A percentile compares a stretch with the other conserved stretches of the same genome.
Conservation (phyloP, 2,797 vertebrate genomes). For the Australoheros facetus region DNA sequence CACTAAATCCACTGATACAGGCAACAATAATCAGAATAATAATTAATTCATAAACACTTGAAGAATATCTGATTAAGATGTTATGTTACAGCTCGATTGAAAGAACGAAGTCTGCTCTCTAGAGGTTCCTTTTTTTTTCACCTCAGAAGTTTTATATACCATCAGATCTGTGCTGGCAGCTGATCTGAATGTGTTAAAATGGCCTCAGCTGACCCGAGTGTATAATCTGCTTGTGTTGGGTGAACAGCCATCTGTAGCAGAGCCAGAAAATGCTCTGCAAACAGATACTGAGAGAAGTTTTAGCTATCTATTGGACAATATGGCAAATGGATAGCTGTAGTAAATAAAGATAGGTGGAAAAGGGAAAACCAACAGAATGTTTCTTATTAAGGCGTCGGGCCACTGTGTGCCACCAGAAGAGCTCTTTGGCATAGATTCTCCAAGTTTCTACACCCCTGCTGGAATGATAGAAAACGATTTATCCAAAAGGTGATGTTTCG, state of each 20-base stretch:
- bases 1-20: conserved; percentile 31
- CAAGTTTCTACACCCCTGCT: background rate
- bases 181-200: background rate
- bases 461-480: background rate
- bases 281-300: background rate
- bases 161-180: background rate
- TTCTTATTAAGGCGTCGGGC: background rate
- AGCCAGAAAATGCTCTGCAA: conserved; percentile 2
- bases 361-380: background rate
- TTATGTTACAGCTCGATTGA: conserved; percentile 24
- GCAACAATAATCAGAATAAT: conserved; percentile 36
- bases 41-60: conserved; percentile 43
- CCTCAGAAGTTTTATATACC: background rate
- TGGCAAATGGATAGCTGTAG: background rate
- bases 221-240: background rate
- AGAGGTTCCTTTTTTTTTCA: background rate
- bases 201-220: background rate
- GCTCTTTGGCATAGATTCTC: background rate
- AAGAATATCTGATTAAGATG: conserved; percentile 49
- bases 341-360: background rate
- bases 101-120: background rate
- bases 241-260: background rate
- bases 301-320: background rate
- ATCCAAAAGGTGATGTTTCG: background rate
- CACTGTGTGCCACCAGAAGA: background rate